phyloP scores from a whole-genome alignment of 2,113 vertebrate species.

The Tragelaphus strepsiceros region DNA sequence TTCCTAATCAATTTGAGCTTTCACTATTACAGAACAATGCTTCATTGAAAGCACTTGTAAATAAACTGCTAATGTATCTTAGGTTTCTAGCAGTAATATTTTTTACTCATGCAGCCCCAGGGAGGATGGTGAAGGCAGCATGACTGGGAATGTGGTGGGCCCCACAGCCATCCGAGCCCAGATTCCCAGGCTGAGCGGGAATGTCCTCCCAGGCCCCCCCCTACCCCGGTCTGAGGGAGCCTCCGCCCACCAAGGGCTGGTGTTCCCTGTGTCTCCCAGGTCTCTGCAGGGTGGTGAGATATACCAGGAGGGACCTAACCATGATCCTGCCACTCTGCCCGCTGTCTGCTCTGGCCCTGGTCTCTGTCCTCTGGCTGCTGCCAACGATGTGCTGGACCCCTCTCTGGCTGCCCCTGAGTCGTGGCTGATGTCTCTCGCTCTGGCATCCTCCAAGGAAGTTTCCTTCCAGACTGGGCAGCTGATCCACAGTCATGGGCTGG shows the following conservation, averaged over 20 bases:
- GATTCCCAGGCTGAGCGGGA: background rate
- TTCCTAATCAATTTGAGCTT: background rate
- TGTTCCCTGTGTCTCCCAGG: background rate
- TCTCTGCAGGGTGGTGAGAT: background rate
- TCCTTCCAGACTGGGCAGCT: background rate
- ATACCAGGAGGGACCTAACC: background rate
- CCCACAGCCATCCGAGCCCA: background rate
- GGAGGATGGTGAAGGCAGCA: background rate
- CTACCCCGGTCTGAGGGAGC: background rate
- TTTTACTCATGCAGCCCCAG: background rate
- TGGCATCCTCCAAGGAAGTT: background rate
- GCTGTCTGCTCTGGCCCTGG: background rate
- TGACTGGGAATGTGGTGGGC: background rate
- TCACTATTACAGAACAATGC: background rate
- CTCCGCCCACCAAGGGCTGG: background rate
- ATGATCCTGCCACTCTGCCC: background rate
- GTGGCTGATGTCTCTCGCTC: background rate
- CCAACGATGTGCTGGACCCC: background rate
- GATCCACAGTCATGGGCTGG: background rate
- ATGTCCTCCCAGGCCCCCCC: background rate
- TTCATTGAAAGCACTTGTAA: background rate
- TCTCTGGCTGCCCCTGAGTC: background rate
- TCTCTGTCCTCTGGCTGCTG: background rate
- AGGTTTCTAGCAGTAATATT: background rate
- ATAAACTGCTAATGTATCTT: background rate